Conservation (phyloP, 2,797 vertebrate species). For the Odontamblyopus rebecca region DNA sequence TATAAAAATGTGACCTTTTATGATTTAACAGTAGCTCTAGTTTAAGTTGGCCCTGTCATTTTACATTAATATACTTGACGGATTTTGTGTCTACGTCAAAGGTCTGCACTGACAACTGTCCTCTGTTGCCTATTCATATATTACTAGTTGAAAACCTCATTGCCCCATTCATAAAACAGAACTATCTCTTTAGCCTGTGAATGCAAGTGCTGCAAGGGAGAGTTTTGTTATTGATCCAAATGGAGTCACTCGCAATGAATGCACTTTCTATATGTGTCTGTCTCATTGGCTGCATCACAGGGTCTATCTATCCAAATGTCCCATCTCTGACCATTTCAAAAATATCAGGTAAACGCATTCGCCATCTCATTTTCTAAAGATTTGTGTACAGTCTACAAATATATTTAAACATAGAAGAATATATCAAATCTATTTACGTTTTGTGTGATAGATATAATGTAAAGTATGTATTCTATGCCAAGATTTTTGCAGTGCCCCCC, state of each 20-base stretch:
- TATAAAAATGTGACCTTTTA: no score
- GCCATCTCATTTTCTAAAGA: slow-evolving; percentile 77
- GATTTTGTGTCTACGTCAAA: background rate
- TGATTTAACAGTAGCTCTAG: no score
- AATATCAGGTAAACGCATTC: slow-evolving; percentile 79
- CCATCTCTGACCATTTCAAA: slow-evolving; percentile 70
- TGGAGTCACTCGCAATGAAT: slow-evolving; percentile 78
- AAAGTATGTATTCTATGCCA: slow-evolving; percentile 80
- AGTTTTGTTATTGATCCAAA: slow-evolving; percentile 47
- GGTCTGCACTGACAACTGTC: background rate
- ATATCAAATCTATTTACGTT: slow-evolving; percentile 81
- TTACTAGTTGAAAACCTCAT: background rate
- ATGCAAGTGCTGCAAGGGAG: slow-evolving; percentile 66
- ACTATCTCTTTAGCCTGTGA: slow-evolving; percentile 45
- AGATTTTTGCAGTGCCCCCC: slow-evolving; percentile 76
- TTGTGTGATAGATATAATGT: slow-evolving; percentile 81
- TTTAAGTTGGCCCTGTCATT: background rate
- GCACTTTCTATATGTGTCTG: slow-evolving; percentile 80
- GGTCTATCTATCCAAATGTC: slow-evolving; percentile 56
- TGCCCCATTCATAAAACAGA: background rate
- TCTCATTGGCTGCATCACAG: slow-evolving; percentile 76
- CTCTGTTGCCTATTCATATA: background rate
- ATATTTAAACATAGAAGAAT: slow-evolving; percentile 80
- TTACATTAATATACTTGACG: background rate
- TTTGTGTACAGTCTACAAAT: slow-evolving; percentile 79